Evolutionary conservation across 2,888 invertebrate genomes (phyloP), one percentile per base, ranked within the genome.

Genomic region (Rhabditoides inermis): DNA sequence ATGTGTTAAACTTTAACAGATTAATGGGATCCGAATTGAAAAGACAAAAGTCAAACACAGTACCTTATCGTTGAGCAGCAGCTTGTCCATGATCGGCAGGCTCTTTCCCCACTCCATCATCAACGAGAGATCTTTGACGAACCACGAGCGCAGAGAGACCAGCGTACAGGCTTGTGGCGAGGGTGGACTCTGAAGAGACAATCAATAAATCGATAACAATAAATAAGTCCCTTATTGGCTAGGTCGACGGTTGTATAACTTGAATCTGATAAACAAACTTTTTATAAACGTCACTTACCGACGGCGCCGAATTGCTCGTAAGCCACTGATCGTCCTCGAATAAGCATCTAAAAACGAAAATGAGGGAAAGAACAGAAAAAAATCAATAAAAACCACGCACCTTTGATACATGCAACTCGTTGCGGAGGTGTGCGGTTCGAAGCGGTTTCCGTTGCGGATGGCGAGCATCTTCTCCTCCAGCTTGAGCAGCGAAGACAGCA

Each of bases 71-170:
- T 59, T 62, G 2, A 65, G 50, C 18, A 61, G 51, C 26, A 65
- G 30, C 15, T 58, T 42, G 27, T 59, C 54, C 54, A 59, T 56
- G 6, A 61, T 61, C 12, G 62, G 63, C 6, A 68, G 44, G 26
- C 59, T 56, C 41, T 68, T 68, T 15, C 65, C 65, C 68, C 68
- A 68, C 42, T 68, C 68, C 48, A 68, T 55, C 68, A 68, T 68
- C 20, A 68, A 55, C 5, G 63, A 57, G 5, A 68, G 50, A 55
- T 68, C 68, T 15, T 64, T 47, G 1, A 64, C 63, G 51, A 68
- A 65, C 68, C 68, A 68, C 37, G 51, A 47, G n/a, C 68, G 56
- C 40, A 68, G 42, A 1, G 58, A 53, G 45, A 56, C 59, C 7
- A 61, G 54, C 4, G 63, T 50, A 46, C 65, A 65, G n/a, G 52